phyloP scores from a whole-genome alignment of 2,113 vertebrate species.

The Cepphus grylle region DNA sequence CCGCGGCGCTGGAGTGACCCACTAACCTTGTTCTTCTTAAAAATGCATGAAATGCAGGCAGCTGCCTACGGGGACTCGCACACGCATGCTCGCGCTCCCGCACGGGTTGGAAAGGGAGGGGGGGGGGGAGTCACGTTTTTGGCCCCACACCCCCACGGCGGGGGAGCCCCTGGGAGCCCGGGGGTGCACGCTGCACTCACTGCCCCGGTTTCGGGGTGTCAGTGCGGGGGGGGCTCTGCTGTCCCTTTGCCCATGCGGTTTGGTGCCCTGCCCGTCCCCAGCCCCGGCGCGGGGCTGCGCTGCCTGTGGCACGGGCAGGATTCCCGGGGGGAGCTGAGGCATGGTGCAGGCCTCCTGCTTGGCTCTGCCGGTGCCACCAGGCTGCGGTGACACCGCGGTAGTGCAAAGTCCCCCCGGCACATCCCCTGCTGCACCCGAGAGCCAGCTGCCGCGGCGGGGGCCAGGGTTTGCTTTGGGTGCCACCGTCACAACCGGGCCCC shows the following conservation, averaged over 20 bases:
- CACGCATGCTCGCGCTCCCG: not conserved
- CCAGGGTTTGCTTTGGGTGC: fast-evolving
- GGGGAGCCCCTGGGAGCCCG: not conserved
- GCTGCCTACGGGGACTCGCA: not conserved
- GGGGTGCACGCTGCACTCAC: fast-evolving
- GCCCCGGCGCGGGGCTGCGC: fast-evolving
- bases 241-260: not conserved
- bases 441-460: fast-evolving
- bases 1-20: slow-evolving; percentile 46
- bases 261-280: fast-evolving
- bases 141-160: fast-evolving
- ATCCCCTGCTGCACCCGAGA: fast-evolving
- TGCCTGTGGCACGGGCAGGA: fast-evolving
- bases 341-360: not conserved
- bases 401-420: fast-evolving
- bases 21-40: slow-evolving; percentile 61
- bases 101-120: fast-evolving
- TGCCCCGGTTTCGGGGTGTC: fast-evolving
- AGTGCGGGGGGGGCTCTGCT: not conserved
- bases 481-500: not conserved
- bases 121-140: not conserved
- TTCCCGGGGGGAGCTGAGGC: not conserved
- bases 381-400: fast-evolving
- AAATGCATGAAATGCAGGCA: slow-evolving; percentile 57
- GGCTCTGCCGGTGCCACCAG: fast-evolving